Evolutionary conservation across 2,888 invertebrate species (phyloP).

Genomic region (Xylota segnis): DNA sequence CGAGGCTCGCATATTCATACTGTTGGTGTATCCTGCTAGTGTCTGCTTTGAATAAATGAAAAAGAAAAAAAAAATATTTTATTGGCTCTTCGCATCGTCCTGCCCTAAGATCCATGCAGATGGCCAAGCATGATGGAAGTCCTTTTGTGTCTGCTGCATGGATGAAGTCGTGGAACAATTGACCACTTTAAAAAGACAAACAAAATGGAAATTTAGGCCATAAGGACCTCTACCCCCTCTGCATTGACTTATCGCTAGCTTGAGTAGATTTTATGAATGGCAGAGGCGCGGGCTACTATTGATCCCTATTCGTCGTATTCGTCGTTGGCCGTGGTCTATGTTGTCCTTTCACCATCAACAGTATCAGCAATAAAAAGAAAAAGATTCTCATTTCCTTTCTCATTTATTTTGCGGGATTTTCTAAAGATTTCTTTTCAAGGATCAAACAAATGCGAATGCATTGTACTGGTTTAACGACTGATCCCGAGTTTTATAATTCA

Average conservation of each 20-base stretch:
- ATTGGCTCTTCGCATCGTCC: slow-evolving; percentile 12
- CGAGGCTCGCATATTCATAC: slow-evolving; percentile 55
- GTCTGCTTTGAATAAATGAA: slow-evolving; percentile 61
- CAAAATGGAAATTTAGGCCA: slow-evolving; percentile 28
- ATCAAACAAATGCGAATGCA: slow-evolving; percentile 29
- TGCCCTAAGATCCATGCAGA: slow-evolving; percentile 32
- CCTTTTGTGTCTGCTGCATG: slow-evolving; percentile 26
- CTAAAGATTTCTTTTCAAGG: neutral
- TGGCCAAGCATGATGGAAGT: slow-evolving; percentile 13
- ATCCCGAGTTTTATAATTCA: slow-evolving; percentile 30
- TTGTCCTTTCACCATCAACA: neutral
- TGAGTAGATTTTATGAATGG: slow-evolving; percentile 53
- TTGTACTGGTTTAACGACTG: slow-evolving; percentile 60
- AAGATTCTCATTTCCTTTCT: slow-evolving; percentile 30
- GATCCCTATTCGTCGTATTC: slow-evolving; percentile 36
- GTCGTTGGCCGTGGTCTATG: neutral
- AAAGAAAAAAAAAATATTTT: slow-evolving; percentile 43
- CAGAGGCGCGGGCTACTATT: slow-evolving; percentile 35
- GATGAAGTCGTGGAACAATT: slow-evolving; percentile 41
- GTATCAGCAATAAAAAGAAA: slow-evolving; percentile 9
- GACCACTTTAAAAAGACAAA: slow-evolving; percentile 55
- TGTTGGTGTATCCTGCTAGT: slow-evolving; percentile 38
- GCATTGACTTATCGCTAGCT: slow-evolving; percentile 58
- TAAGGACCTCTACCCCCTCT: neutral
- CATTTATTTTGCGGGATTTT: slow-evolving; percentile 12